These are phyloP conservation scores for Reticulitermes speratus DNA, from an alignment of 1,140 invertebrate genomes.

Conservation along the genomic window DNA sequence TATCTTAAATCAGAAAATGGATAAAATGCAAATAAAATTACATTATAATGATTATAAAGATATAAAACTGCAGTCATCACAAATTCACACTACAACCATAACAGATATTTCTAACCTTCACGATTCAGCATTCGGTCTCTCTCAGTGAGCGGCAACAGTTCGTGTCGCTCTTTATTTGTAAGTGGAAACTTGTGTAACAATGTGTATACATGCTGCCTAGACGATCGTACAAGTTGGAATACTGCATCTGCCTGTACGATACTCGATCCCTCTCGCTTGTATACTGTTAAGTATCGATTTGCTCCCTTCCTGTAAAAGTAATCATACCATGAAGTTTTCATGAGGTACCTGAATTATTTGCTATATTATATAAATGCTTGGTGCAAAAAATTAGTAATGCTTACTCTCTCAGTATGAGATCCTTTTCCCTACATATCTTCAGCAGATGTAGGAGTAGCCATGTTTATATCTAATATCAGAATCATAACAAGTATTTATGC, in stretches of 20 bases:
- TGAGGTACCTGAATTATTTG: not conserved
- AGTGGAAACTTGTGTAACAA: conserved; percentile 68
- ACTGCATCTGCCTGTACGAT: conserved; percentile 70
- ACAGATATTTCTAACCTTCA: conserved; percentile 42
- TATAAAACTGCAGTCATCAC: no score
- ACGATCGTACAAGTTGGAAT: conserved; percentile 62
- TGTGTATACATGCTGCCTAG: conserved; percentile 58
- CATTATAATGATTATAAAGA: no score
- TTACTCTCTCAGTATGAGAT: not conserved
- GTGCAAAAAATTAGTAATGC: conserved; percentile 2
- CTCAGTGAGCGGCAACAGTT: conserved; percentile 60
- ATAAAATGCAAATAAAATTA: no score
- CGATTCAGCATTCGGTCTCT: conserved; percentile 43
- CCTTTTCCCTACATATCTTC: no score
- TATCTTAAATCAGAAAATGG: no score
- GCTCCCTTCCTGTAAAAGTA: conserved; percentile 59
- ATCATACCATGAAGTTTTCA: not conserved
- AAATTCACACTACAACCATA: no score
- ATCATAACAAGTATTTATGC: no score
- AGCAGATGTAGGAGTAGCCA: no score
- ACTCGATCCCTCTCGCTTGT: conserved; percentile 68
- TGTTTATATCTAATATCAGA: no score
- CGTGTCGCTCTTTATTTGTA: conserved; percentile 68
- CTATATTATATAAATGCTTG: not conserved
- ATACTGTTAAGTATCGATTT: conserved; percentile 69